These are phyloP conservation scores for Manis javanica DNA, from an alignment of 2,797 vertebrate species.

Conservation along the genomic window DNA sequence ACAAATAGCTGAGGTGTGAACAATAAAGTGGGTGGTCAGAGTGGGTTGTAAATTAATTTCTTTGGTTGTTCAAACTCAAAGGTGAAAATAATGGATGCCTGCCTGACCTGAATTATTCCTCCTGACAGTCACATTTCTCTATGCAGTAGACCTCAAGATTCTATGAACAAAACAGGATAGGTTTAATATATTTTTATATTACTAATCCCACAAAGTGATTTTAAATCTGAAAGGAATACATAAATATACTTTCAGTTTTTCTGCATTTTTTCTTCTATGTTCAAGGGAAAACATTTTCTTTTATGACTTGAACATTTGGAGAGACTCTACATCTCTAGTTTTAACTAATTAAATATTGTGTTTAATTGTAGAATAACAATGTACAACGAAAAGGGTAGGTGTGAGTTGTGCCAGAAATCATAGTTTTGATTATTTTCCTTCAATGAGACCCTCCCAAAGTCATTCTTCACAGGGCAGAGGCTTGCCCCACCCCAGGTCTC, in stretches of 20 bases:
- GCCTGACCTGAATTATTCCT: neutral
- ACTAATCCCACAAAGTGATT: neutral
- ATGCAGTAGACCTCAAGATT: neutral
- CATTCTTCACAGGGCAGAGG: neutral
- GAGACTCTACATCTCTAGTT: neutral
- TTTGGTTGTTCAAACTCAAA: neutral
- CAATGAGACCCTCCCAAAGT: neutral
- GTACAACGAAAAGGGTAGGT: neutral
- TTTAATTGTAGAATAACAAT: neutral
- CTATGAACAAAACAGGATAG: neutral
- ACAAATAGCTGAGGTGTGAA: neutral
- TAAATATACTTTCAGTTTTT: neutral
- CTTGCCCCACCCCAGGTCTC: rapidly evolving
- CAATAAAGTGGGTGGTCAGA: neutral
- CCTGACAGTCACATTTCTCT: neutral
- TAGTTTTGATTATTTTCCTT: neutral
- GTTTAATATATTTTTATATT: neutral
- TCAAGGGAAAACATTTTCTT: neutral
- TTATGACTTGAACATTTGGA: neutral
- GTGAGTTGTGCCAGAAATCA: neutral
- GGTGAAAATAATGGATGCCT: neutral
- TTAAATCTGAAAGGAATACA: neutral
- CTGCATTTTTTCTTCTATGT: neutral
- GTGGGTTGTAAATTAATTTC: neutral
- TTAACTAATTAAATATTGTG: neutral